These are phyloP conservation scores for Podarcis lilfordi DNA, from an alignment of 2,797 vertebrate species.

Conservation along the genomic window DNA sequence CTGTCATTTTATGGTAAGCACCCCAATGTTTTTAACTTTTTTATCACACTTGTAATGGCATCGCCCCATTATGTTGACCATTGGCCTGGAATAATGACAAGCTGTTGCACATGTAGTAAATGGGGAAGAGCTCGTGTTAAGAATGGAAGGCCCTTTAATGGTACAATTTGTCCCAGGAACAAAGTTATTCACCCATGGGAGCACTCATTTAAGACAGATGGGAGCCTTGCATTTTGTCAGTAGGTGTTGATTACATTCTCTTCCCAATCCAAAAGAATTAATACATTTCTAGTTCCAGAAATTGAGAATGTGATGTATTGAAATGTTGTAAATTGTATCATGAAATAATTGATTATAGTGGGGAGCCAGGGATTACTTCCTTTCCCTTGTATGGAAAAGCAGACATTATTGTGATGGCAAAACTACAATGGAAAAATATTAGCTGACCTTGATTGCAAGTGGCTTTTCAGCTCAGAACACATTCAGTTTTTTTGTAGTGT, in stretches of 20 bases:
- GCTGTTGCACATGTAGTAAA: neutral
- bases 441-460: conserved; percentile 82
- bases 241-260: neutral
- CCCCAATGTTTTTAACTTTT: neutral
- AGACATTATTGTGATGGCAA: neutral
- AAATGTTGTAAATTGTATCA: neutral
- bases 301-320: neutral
- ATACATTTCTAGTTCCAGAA: neutral
- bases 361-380: neutral
- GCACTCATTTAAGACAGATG: neutral
- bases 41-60: neutral
- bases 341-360: neutral
- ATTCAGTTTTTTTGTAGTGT: conserved; percentile 73
- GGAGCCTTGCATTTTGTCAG: neutral
- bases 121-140: neutral
- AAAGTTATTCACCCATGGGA: neutral
- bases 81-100: neutral
- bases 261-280: neutral
- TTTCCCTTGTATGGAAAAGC: neutral
- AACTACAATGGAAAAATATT: conserved; percentile 46
- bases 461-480: conserved; percentile 77
- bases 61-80: neutral
- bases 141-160: neutral
- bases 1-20: neutral
- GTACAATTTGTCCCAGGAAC: neutral